Percentiles rank a stretch among this genome's conserved stretches.
These are phyloP conservation scores for Amphiprion percula DNA, from an alignment of 2,113 vertebrate genomes.

Conservation along the genomic window DNA sequence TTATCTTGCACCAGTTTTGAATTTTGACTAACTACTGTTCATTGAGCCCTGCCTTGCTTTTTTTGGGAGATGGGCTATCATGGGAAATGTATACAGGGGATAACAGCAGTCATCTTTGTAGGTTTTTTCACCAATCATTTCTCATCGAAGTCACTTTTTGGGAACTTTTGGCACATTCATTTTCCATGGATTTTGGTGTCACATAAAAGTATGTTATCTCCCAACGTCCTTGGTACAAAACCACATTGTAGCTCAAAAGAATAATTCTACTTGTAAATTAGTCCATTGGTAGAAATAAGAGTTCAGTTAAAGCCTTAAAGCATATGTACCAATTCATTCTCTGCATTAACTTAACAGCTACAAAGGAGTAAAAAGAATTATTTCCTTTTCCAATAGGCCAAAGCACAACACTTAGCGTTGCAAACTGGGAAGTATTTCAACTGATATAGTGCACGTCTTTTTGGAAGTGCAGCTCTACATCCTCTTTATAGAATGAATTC, in stretches of 20 bases:
- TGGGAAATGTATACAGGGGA: not conserved
- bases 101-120: not conserved
- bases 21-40: slow-evolving; percentile 24
- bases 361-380: slow-evolving; percentile 56
- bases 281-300: slow-evolving; percentile 12
- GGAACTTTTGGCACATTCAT: slow-evolving; percentile 16
- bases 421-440: slow-evolving; percentile 50
- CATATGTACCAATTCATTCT: slow-evolving; percentile 27
- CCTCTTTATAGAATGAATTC: slow-evolving; percentile 53
- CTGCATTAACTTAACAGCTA: slow-evolving; percentile 62
- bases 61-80: not conserved
- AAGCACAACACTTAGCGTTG: slow-evolving; percentile 20
- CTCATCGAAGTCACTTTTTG: not conserved
- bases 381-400: slow-evolving; percentile 45
- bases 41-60: not conserved
- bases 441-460: slow-evolving; percentile 41
- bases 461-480: slow-evolving; percentile 16
- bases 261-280: slow-evolving; percentile 23
- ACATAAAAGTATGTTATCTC: not conserved
- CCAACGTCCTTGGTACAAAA: not conserved
- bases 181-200: not conserved
- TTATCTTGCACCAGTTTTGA: slow-evolving; percentile 14
- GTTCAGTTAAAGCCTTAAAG: not conserved
- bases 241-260: not conserved
- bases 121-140: not conserved